These are phyloP conservation scores for Pseudochaenichthys georgianus DNA, from an alignment of 2,797 vertebrate species.

Conservation along the genomic window DNA sequence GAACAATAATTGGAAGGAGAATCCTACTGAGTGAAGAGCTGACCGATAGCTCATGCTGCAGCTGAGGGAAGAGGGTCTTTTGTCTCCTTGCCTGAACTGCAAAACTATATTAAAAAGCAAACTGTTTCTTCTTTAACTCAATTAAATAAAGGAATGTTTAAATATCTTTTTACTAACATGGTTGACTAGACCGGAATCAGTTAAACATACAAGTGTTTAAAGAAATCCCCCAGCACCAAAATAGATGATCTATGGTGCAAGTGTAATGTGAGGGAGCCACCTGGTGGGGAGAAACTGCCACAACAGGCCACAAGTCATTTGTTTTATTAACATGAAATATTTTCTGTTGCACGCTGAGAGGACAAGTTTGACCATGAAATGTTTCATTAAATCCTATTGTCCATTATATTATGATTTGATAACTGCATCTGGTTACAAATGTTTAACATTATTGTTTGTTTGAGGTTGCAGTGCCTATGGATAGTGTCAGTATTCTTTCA, in stretches of 20 bases:
- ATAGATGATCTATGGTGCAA: neutral
- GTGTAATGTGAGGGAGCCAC: constrained; percentile 13
- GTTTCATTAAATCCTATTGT: neutral
- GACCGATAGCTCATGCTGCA: neutral
- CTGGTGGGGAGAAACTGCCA: constrained; percentile 45
- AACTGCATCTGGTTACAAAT: neutral
- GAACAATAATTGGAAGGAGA: constrained; percentile 18
- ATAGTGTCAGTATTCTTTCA: no score
- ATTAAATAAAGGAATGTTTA: neutral
- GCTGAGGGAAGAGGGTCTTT: neutral
- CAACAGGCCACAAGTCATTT: neutral
- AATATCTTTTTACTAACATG: neutral
- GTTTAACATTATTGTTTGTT: neutral
- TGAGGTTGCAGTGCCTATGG: no score
- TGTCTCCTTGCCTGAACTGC: neutral
- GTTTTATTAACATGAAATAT: neutral
- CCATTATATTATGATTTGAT: neutral
- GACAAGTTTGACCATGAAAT: neutral
- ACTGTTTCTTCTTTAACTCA: neutral
- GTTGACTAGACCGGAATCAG: neutral
- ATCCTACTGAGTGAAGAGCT: constrained; percentile 11
- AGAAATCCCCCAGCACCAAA: constrained; percentile 1
- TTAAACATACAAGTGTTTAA: neutral
- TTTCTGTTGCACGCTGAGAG: neutral
- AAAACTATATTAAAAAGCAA: neutral